Base-by-base conservation (phyloP, 2,113 vertebrate species). In the Rhabdomys dilectus region DNA sequence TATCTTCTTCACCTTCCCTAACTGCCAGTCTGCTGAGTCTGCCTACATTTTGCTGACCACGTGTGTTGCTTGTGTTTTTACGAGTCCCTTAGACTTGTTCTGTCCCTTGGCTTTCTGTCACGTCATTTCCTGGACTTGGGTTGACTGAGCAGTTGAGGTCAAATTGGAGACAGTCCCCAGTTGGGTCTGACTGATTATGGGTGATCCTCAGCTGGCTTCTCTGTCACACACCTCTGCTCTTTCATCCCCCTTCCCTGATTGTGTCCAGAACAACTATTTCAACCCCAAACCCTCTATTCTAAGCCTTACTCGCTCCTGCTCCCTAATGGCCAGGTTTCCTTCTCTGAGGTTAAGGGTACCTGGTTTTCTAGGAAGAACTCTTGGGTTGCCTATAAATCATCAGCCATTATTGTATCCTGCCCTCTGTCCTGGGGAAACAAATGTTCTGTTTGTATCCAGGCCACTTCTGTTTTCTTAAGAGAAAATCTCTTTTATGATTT, bases 1-100 rank as follows among this genome's bases (percentile, higher is more conserved):
- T 53, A 5, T 29, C 21, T 56, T 31, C 11, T 72, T 31, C 8
- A 0, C 22, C 62, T 17, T 29, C 62, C 68, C 45, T 0, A 1
- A 22, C 31, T 75, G 66, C 34, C 42, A 24, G 31, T 36, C 29
- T n/a, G 84, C 62, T 22, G 29, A 34, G 42, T 87, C 84, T 87
- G 84, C 42, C 60, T 86, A 48, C 39, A 11, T 70, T 15, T 42
- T 26, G 22, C 62, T 48, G 34, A 48, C 7, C 29, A 8, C 39
- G 1, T n/a, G 81, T 36, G 36, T 24, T 17, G 70, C n/a, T 56
- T n/a, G 24, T 13, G 31, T 64, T 60, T 87, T 45, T n/a, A 8
- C 10, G 42, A 39, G 60, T 26, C 12, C 34, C 56, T 24, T 39
- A 22, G 48, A 36, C 51, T 66, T 36, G 6, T 84, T 56, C 70